Evolutionary conservation across 2,113 vertebrate species (phyloP).

Genomic region (Hippotragus niger): DNA sequence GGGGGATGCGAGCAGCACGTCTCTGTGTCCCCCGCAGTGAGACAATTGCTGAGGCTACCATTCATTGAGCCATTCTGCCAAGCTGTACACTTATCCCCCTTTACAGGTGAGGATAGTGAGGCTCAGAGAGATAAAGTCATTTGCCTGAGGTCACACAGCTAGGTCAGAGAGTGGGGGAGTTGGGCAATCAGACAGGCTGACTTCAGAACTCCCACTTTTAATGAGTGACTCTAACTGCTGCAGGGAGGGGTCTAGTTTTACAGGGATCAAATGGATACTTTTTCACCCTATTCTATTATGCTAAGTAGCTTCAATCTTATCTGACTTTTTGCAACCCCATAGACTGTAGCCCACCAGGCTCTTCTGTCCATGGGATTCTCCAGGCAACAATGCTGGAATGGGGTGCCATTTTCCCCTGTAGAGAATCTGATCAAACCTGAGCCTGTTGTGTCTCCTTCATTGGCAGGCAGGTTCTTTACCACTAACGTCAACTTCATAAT

Average conservation of each 20-base stretch:
- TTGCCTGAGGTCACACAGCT: not conserved
- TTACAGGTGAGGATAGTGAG: not conserved
- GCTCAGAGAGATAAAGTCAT: not conserved
- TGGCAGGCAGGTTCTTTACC: not conserved
- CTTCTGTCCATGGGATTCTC: not conserved
- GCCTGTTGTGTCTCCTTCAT: not conserved
- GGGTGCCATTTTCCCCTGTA: not conserved
- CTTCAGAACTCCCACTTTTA: not conserved
- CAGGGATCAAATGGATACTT: not conserved
- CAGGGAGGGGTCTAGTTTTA: not conserved
- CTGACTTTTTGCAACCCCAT: not conserved
- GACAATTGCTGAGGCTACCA: not conserved
- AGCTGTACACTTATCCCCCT: not conserved
- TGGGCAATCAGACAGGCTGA: not conserved
- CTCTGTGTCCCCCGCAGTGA: not conserved
- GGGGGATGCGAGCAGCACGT: not conserved
- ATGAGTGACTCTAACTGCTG: not conserved
- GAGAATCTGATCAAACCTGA: not conserved
- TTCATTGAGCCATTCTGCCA: not conserved
- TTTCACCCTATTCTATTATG: not conserved
- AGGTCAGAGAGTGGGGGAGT: not conserved
- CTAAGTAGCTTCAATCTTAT: not conserved
- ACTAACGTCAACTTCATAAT: not conserved
- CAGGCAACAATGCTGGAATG: not conserved
- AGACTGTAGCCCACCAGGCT: not conserved